Evolutionary conservation across 2,113 vertebrate species (phyloP).

Genomic region (Phaetusa simplex): DNA sequence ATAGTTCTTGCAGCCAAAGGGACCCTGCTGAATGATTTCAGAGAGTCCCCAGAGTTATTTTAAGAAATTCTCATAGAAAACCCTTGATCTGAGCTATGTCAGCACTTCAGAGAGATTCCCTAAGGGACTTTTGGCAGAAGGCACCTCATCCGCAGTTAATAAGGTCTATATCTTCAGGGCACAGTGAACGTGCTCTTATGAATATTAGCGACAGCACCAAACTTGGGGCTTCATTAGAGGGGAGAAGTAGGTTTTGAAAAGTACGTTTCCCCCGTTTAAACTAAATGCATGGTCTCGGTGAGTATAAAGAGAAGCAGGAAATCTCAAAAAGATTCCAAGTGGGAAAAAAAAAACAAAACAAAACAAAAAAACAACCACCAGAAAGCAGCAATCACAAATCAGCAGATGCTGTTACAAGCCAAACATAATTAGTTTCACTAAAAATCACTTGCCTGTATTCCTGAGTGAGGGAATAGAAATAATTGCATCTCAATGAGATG

Average conservation of each 20-base stretch:
- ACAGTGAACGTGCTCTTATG: background rate
- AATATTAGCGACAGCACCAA: background rate
- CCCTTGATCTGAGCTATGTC: background rate
- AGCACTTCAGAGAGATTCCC: background rate
- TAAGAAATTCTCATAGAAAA: background rate
- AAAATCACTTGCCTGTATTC: background rate
- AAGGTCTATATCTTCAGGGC: background rate
- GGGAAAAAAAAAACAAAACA: background rate
- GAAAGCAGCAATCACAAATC: background rate
- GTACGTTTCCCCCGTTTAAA: fast-evolving
- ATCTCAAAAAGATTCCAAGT: background rate
- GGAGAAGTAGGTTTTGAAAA: background rate
- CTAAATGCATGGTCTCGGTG: background rate
- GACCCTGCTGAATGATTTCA: background rate
- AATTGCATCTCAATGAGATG: background rate
- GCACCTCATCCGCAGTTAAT: background rate
- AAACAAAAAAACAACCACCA: background rate
- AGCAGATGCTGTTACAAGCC: background rate
- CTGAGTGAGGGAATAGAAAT: background rate
- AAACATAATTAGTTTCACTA: background rate
- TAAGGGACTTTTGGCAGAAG: background rate
- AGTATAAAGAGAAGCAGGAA: background rate
- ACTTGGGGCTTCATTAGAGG: background rate
- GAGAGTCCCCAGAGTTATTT: background rate
- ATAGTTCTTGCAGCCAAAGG: background rate